Percentiles rank a stretch among this genome's conserved stretches.
phyloP scores from a whole-genome alignment of 2,888 invertebrate genomes.

The Cepaea hortensis region DNA sequence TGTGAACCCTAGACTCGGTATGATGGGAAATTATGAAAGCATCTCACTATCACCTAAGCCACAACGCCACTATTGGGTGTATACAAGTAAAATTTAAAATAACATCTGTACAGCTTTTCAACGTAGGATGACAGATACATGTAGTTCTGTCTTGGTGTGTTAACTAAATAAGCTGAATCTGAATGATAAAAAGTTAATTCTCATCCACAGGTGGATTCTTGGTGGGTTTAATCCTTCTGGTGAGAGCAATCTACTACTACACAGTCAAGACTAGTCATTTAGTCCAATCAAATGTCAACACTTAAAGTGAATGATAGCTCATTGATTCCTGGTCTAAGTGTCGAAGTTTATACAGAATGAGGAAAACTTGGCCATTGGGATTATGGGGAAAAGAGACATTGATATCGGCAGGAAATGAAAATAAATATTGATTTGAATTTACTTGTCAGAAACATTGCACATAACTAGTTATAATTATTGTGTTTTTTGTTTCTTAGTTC shows the following conservation, averaged over 20 bases:
- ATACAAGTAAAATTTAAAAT: no score
- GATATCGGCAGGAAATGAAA: not conserved
- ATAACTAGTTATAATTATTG: no score
- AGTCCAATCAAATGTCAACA: not conserved
- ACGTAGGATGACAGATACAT: not conserved
- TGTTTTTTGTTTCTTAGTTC: no score
- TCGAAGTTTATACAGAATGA: no score
- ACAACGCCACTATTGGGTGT: no score
- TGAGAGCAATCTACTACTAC: conserved; percentile 28
- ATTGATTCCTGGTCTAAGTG: not conserved
- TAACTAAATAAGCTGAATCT: not conserved
- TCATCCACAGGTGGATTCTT: conserved; percentile 34
- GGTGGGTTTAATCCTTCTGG: conserved; percentile 3
- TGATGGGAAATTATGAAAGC: no score
- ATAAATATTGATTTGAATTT: no score
- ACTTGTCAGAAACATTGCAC: no score
- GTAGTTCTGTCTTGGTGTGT: not conserved
- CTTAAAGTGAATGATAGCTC: not conserved
- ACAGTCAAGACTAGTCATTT: conserved; percentile 27
- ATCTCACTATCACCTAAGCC: no score
- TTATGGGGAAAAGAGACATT: not conserved
- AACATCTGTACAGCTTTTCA: not conserved
- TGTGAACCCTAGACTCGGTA: no score
- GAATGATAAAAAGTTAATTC: not conserved
- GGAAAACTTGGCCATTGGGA: no score